Evolutionary conservation across 2,888 invertebrate species (phyloP), one percentile per base, ranked within the genome.

Genomic region (Malacosoma neustria): DNA sequence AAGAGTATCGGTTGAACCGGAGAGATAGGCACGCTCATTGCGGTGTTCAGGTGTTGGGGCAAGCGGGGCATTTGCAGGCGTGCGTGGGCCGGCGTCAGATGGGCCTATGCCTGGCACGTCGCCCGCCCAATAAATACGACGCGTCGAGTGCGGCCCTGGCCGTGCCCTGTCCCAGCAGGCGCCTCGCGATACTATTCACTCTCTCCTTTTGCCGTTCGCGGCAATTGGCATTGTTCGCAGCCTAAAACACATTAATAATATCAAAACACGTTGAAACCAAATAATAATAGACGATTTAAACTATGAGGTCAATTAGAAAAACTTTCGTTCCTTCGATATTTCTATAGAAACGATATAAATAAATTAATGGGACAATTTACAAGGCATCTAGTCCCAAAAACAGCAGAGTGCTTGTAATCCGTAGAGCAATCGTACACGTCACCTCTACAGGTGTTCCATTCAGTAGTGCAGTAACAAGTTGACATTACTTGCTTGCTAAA

Each of bases 101-200:
- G 32, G 39, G 36, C 35, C 54, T 49, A 15, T 48, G 55, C 33
- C 54, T 50, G 37, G 57, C 49, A 36, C 51, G 49, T 36, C 69
- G 61, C 48, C 69, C 66, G 42, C 72, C 68, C 35, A 79, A 67
- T 45, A 77, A 60, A 62, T 81, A 79, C 1, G 77, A 76, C 0
- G 79, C 79, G 66, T 79, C 79, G 29, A 74, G 61, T 3, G 74
- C 47, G 11, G 49, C 50, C 34, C 70, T 57, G 29, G 51, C 40
- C 1, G 60, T 67, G 46, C 63, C 72, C 35, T 67, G 66, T 4
- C 70, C 53, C 14, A 82, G 63, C 49, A 82, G 58, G 1, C 72
- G 65, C 31, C 77, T 66, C 39, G 79, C 82, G 49, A 84, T 77
- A 45, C 46, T 47, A 66, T 82, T 82, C 38, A 82, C 77, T 38